These are phyloP conservation scores for Acleris holmiana DNA, from an alignment of 2,888 invertebrate species.

Conservation along the genomic window DNA sequence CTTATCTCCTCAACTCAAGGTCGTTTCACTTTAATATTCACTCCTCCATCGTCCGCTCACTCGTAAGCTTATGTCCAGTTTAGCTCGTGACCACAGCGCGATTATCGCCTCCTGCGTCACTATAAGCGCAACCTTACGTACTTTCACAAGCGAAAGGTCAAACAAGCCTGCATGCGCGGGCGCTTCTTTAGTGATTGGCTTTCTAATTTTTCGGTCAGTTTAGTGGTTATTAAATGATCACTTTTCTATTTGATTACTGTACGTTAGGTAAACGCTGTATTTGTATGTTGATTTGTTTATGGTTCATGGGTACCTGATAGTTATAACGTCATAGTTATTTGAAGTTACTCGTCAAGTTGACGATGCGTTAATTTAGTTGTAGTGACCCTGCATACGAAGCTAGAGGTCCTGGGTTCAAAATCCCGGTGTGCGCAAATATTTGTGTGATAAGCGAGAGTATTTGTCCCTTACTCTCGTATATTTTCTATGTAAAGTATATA, in stretches of 20 bases:
- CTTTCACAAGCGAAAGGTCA: constrained; percentile 79
- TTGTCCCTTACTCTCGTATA: no score
- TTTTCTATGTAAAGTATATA: no score
- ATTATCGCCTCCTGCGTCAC: constrained; percentile 2
- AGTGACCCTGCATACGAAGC: no score
- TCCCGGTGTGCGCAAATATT: no score
- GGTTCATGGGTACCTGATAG: no score
- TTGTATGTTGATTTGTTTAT: no score
- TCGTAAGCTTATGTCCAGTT: not conserved
- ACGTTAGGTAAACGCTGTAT: no score
- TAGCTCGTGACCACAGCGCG: not conserved
- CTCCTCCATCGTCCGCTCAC: not conserved
- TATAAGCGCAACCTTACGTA: constrained; percentile 39
- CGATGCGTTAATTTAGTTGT: no score
- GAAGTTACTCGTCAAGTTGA: no score
- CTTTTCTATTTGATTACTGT: constrained; percentile 19
- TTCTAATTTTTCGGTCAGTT: constrained; percentile 65
- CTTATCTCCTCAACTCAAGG: not conserved
- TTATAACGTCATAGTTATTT: no score
- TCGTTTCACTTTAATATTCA: not conserved
- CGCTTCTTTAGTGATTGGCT: constrained; percentile 58
- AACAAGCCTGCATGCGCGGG: constrained; percentile 46
- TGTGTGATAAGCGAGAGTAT: no score
- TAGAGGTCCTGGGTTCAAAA: no score
- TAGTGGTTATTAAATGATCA: constrained; percentile 31